phyloP scores from a whole-genome alignment of 2,113 vertebrate species.

The Chrysemys picta region DNA sequence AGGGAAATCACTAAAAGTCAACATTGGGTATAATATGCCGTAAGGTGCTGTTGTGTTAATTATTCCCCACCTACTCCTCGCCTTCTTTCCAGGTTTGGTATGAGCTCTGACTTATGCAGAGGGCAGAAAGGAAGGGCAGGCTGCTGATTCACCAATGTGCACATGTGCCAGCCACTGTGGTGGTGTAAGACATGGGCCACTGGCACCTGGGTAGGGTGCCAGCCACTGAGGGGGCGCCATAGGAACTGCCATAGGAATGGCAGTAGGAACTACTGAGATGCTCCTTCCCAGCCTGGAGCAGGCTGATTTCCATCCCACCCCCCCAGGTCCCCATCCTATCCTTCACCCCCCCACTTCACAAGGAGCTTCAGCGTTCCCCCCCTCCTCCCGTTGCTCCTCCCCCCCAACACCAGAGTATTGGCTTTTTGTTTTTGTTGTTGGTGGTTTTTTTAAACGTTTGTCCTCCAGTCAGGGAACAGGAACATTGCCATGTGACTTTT shows the following conservation, averaged over 20 bases:
- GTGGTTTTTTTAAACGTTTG: not conserved
- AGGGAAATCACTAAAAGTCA: accelerated
- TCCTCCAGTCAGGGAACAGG: not conserved
- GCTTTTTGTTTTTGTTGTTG: not conserved
- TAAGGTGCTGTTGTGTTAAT: not conserved
- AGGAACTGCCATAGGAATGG: too few species aligned
- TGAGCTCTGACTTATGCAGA: not conserved
- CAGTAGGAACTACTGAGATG: not conserved
- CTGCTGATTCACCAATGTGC: not conserved
- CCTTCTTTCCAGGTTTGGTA: not conserved
- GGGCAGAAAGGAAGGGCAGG: not conserved
- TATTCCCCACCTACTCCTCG: not conserved
- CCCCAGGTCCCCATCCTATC: not conserved
- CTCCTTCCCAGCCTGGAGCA: not conserved
- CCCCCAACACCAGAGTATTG: not conserved
- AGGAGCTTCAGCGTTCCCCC: not conserved
- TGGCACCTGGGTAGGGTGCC: too few species aligned
- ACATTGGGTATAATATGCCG: not conserved
- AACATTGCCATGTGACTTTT: not conserved
- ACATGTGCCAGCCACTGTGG: not conserved
- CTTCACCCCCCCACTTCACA: not conserved
- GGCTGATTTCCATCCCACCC: not conserved
- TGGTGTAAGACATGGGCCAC: too few species aligned
- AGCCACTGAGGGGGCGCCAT: too few species aligned
- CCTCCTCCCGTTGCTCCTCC: not conserved